Evolutionary conservation across 2,797 vertebrate species (phyloP), one percentile per base, ranked within the genome.

Genomic region (Morelia viridis): DNA sequence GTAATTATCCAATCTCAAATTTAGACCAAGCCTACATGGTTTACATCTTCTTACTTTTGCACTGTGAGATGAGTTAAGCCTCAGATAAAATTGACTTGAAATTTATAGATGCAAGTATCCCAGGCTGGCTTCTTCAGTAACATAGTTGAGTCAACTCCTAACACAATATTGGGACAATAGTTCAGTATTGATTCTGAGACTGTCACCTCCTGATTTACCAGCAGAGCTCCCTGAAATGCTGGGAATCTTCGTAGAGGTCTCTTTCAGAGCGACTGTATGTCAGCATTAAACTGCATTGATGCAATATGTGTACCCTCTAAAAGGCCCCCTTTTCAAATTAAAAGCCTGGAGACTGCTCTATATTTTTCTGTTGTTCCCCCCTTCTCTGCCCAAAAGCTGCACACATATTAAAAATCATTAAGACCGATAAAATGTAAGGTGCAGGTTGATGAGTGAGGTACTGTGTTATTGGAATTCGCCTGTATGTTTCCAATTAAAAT

Each of bases 11-110:
- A 92, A 87, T 88, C 92, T 92, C 65, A 56, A 88, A 90, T 90
- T 65, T 87, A 92, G 89, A 41, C 85, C 61, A 41, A 50, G 41
- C 71, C 46, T 41, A 19, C 93, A 95, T 93, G 95, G 94, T 96
- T 96, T 96, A 94, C 96, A 96, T 94, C 96, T 93, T 88, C 93
- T 92, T 92, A 92, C 92, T 90, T 92, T 92, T 92, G 89, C 26
- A 9, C 50, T 58, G 60, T 35, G 68, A 90, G 92, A 92, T 90
- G 92, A 90, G 92, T 92, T 92, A 92, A 92, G 85, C 24, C 89
- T 64, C 92, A 90, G 92, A 92, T 92, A 92, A 92, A 92, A 92
- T 92, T 87, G 92, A 92, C 86, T 91, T 94, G 93, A 93, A 91
- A 95, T 95, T 94, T 93, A 95, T 89, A 65, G 93, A 94, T 92